phyloP scores from a whole-genome alignment of 2,888 invertebrate species.

The Agonopterix heracliana region DNA sequence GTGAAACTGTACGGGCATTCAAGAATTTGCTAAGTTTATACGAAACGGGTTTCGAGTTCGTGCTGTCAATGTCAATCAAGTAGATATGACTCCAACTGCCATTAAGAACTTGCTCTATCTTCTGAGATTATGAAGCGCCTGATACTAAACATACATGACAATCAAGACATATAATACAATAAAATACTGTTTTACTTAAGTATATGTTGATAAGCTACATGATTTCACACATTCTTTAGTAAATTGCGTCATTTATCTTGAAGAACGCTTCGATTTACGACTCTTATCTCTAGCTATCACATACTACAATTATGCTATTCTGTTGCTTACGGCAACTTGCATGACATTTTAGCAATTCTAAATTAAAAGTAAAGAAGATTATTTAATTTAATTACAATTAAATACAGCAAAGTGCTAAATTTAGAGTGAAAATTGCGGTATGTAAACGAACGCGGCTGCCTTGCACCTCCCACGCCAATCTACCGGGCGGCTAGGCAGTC shows the following conservation, averaged over 20 bases:
- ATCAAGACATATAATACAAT: too few relatives aligned
- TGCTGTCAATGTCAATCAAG: too few relatives aligned
- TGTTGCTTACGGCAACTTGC: slow-evolving; percentile 13
- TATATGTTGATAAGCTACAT: neutral
- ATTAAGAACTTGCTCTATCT: too few relatives aligned
- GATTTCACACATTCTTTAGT: slow-evolving; percentile 11
- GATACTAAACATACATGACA: too few relatives aligned
- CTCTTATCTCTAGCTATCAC: slow-evolving; percentile 14
- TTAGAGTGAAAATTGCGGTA: slow-evolving; percentile 28
- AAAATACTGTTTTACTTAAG: too few relatives aligned
- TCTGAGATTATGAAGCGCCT: too few relatives aligned
- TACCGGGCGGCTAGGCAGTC: slow-evolving; percentile 43
- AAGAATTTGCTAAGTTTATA: neutral
- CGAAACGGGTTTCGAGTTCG: neutral
- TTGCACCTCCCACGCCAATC: slow-evolving; percentile 62
- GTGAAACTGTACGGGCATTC: neutral
- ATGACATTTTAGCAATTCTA: too few relatives aligned
- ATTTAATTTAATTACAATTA: too few relatives aligned
- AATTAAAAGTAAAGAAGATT: too few relatives aligned
- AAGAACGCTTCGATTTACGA: slow-evolving; percentile 11
- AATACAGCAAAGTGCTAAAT: neutral
- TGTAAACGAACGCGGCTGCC: slow-evolving; percentile 38
- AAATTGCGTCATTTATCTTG: slow-evolving; percentile 13
- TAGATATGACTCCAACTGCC: too few relatives aligned
- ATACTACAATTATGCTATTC: slow-evolving; percentile 1